Conservation (phyloP, 2,113 vertebrate species). For the Hyperopisus bebe region DNA sequence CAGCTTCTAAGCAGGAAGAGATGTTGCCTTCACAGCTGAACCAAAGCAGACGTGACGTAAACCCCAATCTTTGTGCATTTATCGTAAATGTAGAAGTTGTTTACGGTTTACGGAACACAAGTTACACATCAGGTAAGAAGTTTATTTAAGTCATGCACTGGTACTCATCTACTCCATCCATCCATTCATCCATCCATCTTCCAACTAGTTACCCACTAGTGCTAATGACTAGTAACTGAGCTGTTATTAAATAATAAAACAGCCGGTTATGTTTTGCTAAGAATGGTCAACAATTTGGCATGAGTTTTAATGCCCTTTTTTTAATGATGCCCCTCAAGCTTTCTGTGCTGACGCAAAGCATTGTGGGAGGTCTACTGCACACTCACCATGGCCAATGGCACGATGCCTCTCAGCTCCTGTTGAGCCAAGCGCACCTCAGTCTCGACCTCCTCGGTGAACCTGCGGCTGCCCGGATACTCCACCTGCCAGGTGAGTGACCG, state of each 20-base stretch:
- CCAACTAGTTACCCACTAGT: background rate
- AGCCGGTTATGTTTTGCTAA: background rate
- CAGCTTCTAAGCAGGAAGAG: background rate
- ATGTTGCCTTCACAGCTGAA: background rate
- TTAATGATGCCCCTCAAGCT: slow-evolving; percentile 13
- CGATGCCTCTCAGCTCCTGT: slow-evolving; percentile 80
- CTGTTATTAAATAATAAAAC: background rate
- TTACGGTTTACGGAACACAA: background rate
- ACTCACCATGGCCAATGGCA: slow-evolving; percentile 90
- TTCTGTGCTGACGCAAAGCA: slow-evolving; percentile 12
- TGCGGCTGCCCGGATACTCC: slow-evolving; percentile 73
- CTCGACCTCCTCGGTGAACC: slow-evolving; percentile 61
- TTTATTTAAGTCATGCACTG: background rate
- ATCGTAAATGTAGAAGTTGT: background rate
- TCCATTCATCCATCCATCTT: background rate
- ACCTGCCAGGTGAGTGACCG: slow-evolving; percentile 90
- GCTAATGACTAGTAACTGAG: background rate
- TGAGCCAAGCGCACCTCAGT: slow-evolving; percentile 82
- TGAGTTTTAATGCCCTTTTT: background rate
- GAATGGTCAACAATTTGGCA: background rate
- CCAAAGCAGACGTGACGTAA: background rate
- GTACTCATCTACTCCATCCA: background rate
- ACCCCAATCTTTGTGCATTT: background rate
- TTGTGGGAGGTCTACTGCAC: background rate
- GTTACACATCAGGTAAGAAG: background rate